These are phyloP conservation scores for Morpho deidamia DNA, from an alignment of 2,888 invertebrate species.

Conservation along the genomic window DNA sequence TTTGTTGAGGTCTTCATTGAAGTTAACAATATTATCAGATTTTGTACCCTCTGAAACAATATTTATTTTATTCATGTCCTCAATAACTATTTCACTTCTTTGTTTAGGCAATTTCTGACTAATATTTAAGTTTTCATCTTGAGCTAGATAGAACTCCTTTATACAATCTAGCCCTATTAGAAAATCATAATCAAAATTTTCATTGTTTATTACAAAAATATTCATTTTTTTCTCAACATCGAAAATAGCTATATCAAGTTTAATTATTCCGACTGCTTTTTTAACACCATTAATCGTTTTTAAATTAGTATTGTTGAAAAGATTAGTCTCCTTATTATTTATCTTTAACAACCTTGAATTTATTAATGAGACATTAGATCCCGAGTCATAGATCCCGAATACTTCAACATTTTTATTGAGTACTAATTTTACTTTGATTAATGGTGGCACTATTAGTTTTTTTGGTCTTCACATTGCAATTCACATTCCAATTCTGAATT, in stretches of 20 bases:
- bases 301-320: slow-evolving; percentile 10
- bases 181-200: slow-evolving; percentile 1
- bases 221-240: not conserved
- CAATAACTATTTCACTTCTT: too few relatives aligned
- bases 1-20: too few relatives aligned
- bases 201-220: not conserved
- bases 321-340: not conserved
- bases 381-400: not conserved
- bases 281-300: slow-evolving; percentile 23
- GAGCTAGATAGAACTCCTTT: not conserved
- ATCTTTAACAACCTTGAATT: not conserved
- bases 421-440: not conserved
- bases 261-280: slow-evolving; percentile 19
- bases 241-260: slow-evolving; percentile 22
- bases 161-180: not conserved
- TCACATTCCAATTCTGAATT: slow-evolving; percentile 19
- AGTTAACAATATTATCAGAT: too few relatives aligned
- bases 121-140: not conserved
- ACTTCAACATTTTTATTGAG: not conserved
- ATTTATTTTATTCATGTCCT: too few relatives aligned
- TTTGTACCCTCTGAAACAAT: too few relatives aligned
- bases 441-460: not conserved
- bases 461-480: not conserved
- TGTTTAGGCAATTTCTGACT: too few relatives aligned
- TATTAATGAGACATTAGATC: not conserved